phyloP scores from a whole-genome alignment of 2,888 invertebrate species.

The Aporophyla nigra region DNA sequence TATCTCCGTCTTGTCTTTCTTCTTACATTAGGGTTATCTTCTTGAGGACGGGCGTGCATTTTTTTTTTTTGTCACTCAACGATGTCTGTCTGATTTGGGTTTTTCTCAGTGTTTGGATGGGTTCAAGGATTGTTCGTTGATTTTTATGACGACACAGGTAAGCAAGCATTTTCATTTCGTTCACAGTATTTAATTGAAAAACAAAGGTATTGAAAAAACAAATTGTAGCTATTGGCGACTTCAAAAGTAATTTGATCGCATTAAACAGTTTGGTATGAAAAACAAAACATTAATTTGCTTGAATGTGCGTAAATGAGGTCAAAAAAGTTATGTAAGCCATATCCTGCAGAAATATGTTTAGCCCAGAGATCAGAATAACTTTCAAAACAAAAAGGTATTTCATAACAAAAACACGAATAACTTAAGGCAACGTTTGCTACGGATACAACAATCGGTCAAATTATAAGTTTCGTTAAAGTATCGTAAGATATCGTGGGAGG shows the following conservation, averaged over 20 bases:
- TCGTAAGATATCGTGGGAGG: no score
- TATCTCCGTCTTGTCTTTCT: conserved; percentile 81
- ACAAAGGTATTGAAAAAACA: neutral
- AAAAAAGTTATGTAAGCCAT: neutral
- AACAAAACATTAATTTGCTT: neutral
- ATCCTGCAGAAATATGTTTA: neutral
- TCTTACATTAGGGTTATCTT: conserved; percentile 71
- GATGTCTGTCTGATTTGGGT: conserved; percentile 28
- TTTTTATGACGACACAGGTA: conserved; percentile 13
- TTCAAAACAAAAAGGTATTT: neutral
- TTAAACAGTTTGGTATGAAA: neutral
- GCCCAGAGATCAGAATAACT: neutral
- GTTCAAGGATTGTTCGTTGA: conserved; percentile 25
- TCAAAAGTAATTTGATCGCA: neutral
- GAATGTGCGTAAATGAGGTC: neutral
- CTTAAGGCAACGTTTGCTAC: neutral
- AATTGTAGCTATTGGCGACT: neutral
- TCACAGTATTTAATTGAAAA: conserved; percentile 9
- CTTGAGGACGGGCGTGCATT: conserved; percentile 58
- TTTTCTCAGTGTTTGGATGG: conserved; percentile 10
- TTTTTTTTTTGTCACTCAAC: conserved; percentile 43
- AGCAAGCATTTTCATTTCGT: conserved; percentile 18
- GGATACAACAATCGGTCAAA: no score
- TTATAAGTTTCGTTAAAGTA: neutral
- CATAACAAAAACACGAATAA: neutral